Percentiles rank a stretch among this genome's conserved stretches.
Conservation (phyloP, 1,140 invertebrate genomes). For the Drosophila pachea region DNA sequence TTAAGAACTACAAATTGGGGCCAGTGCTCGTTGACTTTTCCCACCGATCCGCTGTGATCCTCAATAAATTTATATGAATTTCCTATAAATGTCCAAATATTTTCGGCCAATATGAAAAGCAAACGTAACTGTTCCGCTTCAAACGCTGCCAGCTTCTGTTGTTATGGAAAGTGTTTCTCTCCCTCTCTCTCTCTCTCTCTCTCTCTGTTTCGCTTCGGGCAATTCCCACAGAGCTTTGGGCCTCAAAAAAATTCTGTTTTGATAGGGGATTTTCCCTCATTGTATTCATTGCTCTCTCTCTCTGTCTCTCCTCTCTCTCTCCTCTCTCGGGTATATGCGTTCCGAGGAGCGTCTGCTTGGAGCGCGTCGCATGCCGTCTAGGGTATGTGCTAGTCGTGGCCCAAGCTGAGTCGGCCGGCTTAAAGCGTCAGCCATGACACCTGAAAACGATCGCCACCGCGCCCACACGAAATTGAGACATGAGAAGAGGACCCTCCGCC, state of each 20-base stretch:
- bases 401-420: slow-evolving; percentile 26
- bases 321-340: no score
- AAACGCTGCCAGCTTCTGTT: slow-evolving; percentile 54
- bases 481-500: slow-evolving; percentile 16
- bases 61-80: slow-evolving; percentile 58
- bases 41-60: slow-evolving; percentile 13
- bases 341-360: no score
- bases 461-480: slow-evolving; percentile 72
- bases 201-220: slow-evolving; percentile 15
- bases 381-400: not conserved
- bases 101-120: slow-evolving; percentile 63
- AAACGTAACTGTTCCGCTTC: slow-evolving; percentile 38
- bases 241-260: slow-evolving; percentile 26
- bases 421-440: slow-evolving; percentile 51
- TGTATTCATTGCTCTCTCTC: not conserved
- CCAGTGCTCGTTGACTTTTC: slow-evolving; percentile 22
- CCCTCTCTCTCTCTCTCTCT: no score
- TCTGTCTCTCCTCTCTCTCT: no score
- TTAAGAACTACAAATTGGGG: slow-evolving; percentile 32
- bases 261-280: slow-evolving; percentile 52
- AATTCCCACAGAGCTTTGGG: slow-evolving; percentile 70
- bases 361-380: not conserved
- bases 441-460: slow-evolving; percentile 55
- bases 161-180: slow-evolving; percentile 54
- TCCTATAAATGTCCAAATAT: slow-evolving; percentile 70